phyloP scores from a whole-genome alignment of 2,888 invertebrate species.

The Sphaerophoria rueppellii region DNA sequence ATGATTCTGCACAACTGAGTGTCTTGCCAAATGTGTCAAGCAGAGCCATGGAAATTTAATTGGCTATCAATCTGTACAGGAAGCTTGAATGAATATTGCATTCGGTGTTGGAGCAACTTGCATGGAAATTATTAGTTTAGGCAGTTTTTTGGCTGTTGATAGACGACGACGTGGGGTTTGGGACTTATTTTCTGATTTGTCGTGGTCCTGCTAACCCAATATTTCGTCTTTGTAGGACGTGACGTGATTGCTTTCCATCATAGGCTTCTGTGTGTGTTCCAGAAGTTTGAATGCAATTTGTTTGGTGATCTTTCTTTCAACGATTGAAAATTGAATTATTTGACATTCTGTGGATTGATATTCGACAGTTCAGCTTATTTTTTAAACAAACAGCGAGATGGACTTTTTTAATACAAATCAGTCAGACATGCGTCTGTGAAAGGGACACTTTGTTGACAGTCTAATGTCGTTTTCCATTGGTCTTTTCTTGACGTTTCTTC shows the following conservation, averaged over 20 bases:
- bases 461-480: no score
- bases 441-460: no score
- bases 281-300: constrained; percentile 15
- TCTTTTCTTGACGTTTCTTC: no score
- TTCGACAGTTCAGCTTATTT: no score
- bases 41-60: constrained; percentile 28
- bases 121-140: constrained; percentile 42
- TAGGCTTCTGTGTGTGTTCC: constrained; percentile 15
- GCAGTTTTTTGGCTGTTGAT: constrained; percentile 37
- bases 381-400: no score
- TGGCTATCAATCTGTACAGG: constrained; percentile 29
- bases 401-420: no score
- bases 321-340: not conserved
- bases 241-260: constrained; percentile 30
- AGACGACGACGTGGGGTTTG: not conserved
- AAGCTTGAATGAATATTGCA: not conserved
- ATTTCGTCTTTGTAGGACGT: constrained; percentile 36
- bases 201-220: constrained; percentile 46
- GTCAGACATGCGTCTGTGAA: no score
- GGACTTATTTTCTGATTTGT: not conserved
- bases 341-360: no score
- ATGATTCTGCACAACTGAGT: constrained; percentile 1
- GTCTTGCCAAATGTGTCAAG: constrained; percentile 17
- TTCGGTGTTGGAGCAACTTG: not conserved
- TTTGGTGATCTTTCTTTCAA: constrained; percentile 39